Conservation (phyloP, 2,797 vertebrate species). For the Onychomys arenicola region DNA sequence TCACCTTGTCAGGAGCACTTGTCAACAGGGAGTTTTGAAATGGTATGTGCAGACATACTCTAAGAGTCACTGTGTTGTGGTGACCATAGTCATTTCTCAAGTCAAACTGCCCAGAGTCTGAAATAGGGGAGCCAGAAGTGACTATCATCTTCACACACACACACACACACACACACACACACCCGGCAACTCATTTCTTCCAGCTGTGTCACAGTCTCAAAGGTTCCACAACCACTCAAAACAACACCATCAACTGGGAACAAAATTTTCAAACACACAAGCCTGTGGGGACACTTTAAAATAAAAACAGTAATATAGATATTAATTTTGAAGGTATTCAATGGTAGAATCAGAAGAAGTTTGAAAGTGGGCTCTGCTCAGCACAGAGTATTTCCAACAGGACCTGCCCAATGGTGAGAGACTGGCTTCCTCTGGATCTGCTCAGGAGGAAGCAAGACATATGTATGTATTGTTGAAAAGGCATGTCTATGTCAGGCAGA, state of each 20-base stretch:
- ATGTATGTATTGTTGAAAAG: fast-evolving
- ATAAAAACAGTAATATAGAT: neutral
- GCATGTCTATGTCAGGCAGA: neutral
- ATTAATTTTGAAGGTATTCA: neutral
- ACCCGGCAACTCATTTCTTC: neutral
- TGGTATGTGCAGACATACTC: neutral
- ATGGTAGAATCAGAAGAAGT: neutral
- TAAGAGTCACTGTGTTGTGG: neutral
- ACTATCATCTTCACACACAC: neutral
- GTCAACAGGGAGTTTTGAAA: neutral
- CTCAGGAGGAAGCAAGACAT: neutral
- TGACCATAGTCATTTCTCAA: neutral
- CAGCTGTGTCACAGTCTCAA: neutral
- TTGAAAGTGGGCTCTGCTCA: neutral
- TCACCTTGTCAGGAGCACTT: neutral
- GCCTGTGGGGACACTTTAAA: neutral
- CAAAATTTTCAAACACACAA: neutral
- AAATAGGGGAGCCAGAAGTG: neutral
- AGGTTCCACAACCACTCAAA: neutral
- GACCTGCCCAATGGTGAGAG: neutral
- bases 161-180: too few relatives aligned
- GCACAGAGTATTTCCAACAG: neutral
- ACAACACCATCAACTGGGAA: neutral
- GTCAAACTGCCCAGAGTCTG: neutral
- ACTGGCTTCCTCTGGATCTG: too few relatives aligned